Conservation (phyloP, 2,113 vertebrate species). For the Mola mola region DNA sequence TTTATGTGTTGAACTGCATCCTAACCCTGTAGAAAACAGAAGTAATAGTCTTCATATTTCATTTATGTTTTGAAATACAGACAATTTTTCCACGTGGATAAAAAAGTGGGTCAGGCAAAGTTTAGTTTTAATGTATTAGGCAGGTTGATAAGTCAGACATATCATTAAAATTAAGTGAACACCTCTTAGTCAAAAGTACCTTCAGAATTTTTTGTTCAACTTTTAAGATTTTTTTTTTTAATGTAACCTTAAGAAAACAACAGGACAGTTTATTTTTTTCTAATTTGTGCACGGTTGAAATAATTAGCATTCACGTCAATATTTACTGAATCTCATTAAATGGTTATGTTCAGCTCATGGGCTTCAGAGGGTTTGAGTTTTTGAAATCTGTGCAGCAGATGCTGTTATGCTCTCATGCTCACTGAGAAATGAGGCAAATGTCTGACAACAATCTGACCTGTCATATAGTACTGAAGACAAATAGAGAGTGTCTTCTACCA, state of each 20-base stretch:
- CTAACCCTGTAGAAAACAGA: too few species aligned
- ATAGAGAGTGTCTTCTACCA: too few species aligned
- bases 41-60: too few species aligned
- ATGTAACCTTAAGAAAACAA: conserved; percentile 9
- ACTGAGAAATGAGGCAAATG: conserved; percentile 28
- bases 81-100: too few species aligned
- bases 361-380: conserved; percentile 5
- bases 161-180: conserved; percentile 10
- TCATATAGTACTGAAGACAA: conserved; percentile 29
- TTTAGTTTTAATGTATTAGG: too few species aligned
- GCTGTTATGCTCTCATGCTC: background rate
- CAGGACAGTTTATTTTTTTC: background rate
- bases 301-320: background rate
- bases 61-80: too few species aligned
- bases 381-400: conserved; percentile 19
- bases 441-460: conserved; percentile 62
- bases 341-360: background rate
- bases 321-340: conserved; percentile 20
- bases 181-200: background rate
- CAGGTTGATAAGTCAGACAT: background rate
- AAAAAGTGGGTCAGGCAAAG: too few species aligned
- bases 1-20: too few species aligned
- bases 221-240: conserved; percentile 2
- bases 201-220: background rate
- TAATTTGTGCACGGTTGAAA: conserved; percentile 10